These are phyloP conservation scores for Poecilia picta DNA, from an alignment of 2,797 vertebrate species.

Conservation along the genomic window DNA sequence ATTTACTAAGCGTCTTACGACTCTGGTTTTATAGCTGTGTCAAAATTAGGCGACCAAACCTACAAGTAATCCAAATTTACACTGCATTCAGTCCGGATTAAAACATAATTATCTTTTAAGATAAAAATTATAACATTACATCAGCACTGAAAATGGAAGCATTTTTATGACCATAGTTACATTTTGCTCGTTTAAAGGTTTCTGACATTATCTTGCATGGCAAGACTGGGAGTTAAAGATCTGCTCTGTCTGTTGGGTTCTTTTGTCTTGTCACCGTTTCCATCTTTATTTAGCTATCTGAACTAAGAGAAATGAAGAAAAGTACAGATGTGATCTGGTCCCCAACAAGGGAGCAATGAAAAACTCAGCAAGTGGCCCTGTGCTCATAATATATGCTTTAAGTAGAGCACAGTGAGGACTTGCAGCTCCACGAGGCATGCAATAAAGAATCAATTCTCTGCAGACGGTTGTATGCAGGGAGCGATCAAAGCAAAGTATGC, in stretches of 20 bases:
- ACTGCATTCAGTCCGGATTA: conserved; percentile 52
- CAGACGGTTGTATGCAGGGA: conserved; percentile 48
- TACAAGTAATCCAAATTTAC: conserved; percentile 26
- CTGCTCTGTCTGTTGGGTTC: conserved; percentile 38
- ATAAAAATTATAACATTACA: conserved; percentile 31
- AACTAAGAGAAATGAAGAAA: conserved; percentile 43
- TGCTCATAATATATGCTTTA: conserved; percentile 53
- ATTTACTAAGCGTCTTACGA: conserved; percentile 40
- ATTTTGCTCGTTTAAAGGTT: conserved; percentile 38
- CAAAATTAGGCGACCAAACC: conserved; percentile 20
- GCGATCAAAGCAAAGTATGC: conserved; percentile 64
- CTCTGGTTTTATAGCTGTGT: conserved; percentile 27
- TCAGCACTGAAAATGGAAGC: conserved; percentile 45
- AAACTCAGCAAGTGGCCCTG: conserved; percentile 32
- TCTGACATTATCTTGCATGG: conserved; percentile 32
- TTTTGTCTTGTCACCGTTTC: conserved; percentile 29
- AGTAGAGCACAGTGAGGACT: conserved; percentile 48
- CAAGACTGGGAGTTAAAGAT: conserved; percentile 32
- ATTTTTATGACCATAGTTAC: conserved; percentile 48
- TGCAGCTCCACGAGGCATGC: conserved; percentile 38
- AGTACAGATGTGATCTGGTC: conserved; percentile 33
- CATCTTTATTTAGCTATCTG: conserved; percentile 35
- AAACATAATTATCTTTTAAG: conserved; percentile 11
- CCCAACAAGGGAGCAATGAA: conserved; percentile 41
- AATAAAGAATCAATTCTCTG: conserved; percentile 59